These are phyloP conservation scores for Pocillopora grandis DNA, from an alignment of 92 coral and sea anemone species.

Conservation along the genomic window DNA sequence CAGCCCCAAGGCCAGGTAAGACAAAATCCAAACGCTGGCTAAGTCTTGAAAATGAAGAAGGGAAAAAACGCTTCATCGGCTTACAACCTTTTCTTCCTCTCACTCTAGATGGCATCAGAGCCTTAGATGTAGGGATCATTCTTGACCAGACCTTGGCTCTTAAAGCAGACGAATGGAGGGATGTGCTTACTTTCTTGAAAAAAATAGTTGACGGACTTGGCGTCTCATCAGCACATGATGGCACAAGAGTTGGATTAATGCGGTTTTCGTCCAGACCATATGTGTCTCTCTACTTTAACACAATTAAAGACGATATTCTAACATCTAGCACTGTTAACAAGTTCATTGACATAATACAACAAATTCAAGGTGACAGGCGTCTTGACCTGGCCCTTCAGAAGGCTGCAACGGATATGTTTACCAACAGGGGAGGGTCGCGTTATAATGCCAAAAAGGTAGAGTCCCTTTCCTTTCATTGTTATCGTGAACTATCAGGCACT, in stretches of 20 bases:
- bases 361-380: conserved; percentile 47
- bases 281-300: conserved; percentile 49
- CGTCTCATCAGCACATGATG: conserved; percentile 59
- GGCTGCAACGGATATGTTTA: conserved; percentile 58
- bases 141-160: conserved; percentile 39
- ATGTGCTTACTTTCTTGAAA: conserved; percentile 59
- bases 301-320: conserved; percentile 35
- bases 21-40: not conserved
- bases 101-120: conserved; percentile 18
- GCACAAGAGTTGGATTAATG: conserved; percentile 73
- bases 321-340: conserved; percentile 21
- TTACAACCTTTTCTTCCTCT: not conserved
- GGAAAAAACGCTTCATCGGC: not conserved
- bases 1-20: conserved; percentile 36
- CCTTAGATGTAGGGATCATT: conserved; percentile 40
- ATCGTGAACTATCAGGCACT: no score
- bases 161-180: conserved; percentile 58
- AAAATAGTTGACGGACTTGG: conserved; percentile 60
- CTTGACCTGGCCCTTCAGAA: conserved; percentile 57
- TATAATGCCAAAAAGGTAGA: conserved; percentile 59
- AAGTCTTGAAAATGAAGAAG: not conserved
- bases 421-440: conserved; percentile 59
- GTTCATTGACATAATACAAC: conserved; percentile 23
- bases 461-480: no score
- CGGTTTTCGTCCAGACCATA: conserved; percentile 48